Evolutionary conservation across 2,888 invertebrate species (phyloP).

Genomic region (Drosophila incognita): DNA sequence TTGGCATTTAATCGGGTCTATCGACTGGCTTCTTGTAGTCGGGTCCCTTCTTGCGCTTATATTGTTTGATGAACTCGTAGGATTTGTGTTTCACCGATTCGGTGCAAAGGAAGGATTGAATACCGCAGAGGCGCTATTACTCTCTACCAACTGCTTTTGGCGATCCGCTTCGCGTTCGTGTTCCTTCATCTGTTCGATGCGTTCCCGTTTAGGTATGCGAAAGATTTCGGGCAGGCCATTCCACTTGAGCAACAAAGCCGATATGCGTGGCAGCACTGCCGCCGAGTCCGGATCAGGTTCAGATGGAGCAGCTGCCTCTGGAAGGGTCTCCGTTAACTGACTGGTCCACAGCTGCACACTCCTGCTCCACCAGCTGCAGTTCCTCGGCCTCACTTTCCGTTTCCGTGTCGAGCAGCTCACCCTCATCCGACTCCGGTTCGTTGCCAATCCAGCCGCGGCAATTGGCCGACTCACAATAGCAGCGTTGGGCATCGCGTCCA

Average conservation of each 20-base stretch:
- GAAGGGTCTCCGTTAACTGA: constrained; percentile 8
- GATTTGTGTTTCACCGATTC: constrained; percentile 94
- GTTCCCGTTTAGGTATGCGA: constrained; percentile 94
- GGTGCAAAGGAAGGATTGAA: constrained; percentile 48
- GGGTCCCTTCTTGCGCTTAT: constrained; percentile 97
- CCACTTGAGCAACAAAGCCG: constrained; percentile 73
- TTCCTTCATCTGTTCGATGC: constrained; percentile 97
- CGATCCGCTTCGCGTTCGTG: constrained; percentile 95
- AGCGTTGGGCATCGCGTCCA: too few relatives aligned
- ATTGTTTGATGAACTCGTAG: constrained; percentile 96
- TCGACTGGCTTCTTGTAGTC: constrained; percentile 79
- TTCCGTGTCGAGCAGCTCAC: too few relatives aligned
- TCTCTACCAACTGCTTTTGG: constrained; percentile 71
- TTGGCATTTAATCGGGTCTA: too few relatives aligned
- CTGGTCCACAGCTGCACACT: constrained; percentile 92
- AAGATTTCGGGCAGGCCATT: constrained; percentile 84
- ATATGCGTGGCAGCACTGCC: constrained; percentile 47
- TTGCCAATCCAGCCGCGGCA: too few relatives aligned
- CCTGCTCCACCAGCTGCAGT: too few relatives aligned
- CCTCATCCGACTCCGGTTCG: too few relatives aligned
- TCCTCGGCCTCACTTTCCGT: too few relatives aligned
- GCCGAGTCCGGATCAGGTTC: constrained; percentile 6
- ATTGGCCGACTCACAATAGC: too few relatives aligned
- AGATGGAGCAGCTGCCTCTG: background rate
- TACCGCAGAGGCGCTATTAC: constrained; percentile 41